Conservation (phyloP, 2,888 invertebrate genomes). For the Chymomyza procnemis region DNA sequence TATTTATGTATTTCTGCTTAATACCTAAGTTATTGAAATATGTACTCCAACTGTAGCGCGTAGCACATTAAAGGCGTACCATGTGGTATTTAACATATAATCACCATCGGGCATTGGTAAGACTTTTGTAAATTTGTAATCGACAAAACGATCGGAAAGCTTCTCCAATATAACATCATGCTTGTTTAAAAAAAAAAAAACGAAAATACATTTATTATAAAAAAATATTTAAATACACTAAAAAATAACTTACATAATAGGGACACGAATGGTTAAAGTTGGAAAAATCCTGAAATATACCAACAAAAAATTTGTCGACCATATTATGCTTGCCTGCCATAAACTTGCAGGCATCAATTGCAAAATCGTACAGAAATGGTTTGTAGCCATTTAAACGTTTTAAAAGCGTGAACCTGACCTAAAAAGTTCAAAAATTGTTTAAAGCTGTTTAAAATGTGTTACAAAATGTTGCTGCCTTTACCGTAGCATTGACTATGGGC, state of each 20-base stretch:
- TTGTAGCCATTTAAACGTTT: neutral
- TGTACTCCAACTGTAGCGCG: too few relatives aligned
- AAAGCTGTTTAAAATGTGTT: neutral
- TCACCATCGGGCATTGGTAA: neutral
- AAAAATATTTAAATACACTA: too few relatives aligned
- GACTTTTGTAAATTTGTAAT: neutral
- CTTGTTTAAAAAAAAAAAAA: neutral
- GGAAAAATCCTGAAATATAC: neutral
- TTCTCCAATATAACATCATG: neutral
- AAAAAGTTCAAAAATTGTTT: neutral
- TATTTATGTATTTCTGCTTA: too few relatives aligned
- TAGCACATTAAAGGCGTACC: neutral
- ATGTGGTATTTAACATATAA: neutral
- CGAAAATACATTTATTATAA: neutral
- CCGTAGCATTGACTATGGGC: neutral
- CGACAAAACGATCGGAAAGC: neutral
- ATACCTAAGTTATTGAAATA: too few relatives aligned
- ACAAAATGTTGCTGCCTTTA: neutral
- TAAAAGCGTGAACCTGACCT: neutral
- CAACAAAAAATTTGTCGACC: neutral
- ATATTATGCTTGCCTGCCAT: neutral
- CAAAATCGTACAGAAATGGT: neutral
- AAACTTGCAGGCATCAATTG: neutral
- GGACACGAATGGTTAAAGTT: neutral
- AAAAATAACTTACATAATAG: neutral